These are phyloP conservation scores for Dermolepida albohirtum DNA, from an alignment of 2,888 invertebrate species.

Conservation along the genomic window DNA sequence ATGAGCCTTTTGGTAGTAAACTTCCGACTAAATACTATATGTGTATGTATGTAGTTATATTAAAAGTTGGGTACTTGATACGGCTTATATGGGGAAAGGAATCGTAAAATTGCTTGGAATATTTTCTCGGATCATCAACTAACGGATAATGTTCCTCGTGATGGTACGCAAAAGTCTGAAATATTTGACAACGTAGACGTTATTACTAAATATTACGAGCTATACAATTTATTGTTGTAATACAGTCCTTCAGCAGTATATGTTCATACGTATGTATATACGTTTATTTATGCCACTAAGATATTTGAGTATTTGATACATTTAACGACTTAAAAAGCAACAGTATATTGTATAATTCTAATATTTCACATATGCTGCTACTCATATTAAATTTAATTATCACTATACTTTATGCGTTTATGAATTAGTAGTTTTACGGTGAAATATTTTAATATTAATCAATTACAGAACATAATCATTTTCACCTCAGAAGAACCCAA, in stretches of 20 bases:
- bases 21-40: slow-evolving; percentile 23
- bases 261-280: too few relatives aligned
- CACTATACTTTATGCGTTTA: too few relatives aligned
- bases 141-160: slow-evolving; percentile 30
- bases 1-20: slow-evolving; percentile 12
- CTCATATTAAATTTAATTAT: too few relatives aligned
- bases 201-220: slow-evolving; percentile 12
- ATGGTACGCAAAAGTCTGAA: slow-evolving; percentile 36
- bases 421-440: too few relatives aligned
- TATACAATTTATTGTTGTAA: slow-evolving; percentile 27
- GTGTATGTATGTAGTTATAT: slow-evolving; percentile 30
- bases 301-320: background rate
- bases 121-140: slow-evolving; percentile 32
- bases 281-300: too few relatives aligned
- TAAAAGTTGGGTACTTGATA: slow-evolving; percentile 26
- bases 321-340: slow-evolving; percentile 17
- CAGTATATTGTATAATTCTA: too few relatives aligned
- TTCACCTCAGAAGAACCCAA: too few relatives aligned
- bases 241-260: background rate
- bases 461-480: too few relatives aligned
- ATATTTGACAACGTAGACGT: slow-evolving; percentile 27
- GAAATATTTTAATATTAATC: too few relatives aligned
- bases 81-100: slow-evolving; percentile 18
- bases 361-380: too few relatives aligned
- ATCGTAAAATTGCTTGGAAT: slow-evolving; percentile 34